Percentiles rank a stretch among this genome's conserved stretches.
phyloP scores from a whole-genome alignment of 2,888 invertebrate genomes.

The Timema podura region DNA sequence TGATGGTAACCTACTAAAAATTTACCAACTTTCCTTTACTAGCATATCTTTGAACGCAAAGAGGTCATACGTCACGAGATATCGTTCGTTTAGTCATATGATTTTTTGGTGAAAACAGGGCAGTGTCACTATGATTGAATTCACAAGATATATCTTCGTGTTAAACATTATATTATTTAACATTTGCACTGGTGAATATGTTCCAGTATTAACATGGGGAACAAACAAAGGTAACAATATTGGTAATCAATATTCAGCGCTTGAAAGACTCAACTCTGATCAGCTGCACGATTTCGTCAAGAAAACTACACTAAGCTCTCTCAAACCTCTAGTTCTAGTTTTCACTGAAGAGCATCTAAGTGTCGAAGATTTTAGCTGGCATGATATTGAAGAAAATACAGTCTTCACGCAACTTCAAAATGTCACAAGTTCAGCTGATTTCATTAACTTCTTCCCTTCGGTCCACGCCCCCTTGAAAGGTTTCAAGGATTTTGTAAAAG shows the following conservation, averaged over 20 bases:
- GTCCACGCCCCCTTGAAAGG: conserved; percentile 58
- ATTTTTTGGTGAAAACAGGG: no score
- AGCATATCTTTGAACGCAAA: no score
- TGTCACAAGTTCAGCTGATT: conserved; percentile 39
- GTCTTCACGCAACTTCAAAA: conserved; percentile 45
- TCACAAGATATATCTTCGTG: neutral
- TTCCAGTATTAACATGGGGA: conserved; percentile 28
- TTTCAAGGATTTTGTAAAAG: conserved; percentile 50
- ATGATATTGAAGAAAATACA: conserved; percentile 44
- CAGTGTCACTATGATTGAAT: no score
- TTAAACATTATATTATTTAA: neutral
- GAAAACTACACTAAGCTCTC: conserved; percentile 23
- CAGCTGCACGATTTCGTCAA: conserved; percentile 23
- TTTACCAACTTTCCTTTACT: no score
- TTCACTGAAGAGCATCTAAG: conserved; percentile 54
- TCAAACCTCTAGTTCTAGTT: conserved; percentile 46
- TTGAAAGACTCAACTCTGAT: conserved; percentile 21
- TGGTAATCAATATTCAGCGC: neutral
- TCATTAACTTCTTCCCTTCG: conserved; percentile 54
- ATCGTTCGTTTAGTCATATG: no score
- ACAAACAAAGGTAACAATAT: conserved; percentile 6
- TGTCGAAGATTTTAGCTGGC: conserved; percentile 55
- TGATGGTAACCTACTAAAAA: no score
- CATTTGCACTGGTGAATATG: conserved; percentile 20
- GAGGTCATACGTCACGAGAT: no score